Percentiles rank a stretch among this genome's conserved stretches.
Evolutionary conservation across 1,140 invertebrate genomes (phyloP).

Genomic region (Pogonus chalceus): DNA sequence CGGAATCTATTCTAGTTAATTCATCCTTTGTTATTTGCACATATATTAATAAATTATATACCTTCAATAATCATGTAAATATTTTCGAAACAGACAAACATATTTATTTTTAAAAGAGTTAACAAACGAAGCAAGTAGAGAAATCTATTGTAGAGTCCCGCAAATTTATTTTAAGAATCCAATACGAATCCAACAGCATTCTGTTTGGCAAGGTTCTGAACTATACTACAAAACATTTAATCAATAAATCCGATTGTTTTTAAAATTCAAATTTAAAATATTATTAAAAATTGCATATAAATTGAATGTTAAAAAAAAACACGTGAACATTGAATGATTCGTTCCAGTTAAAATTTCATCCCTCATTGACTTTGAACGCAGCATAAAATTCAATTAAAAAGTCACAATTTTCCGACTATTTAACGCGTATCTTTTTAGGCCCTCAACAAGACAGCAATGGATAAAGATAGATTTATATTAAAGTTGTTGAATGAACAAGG

Average conservation of each 20-base stretch:
- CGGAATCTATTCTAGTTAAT: not conserved
- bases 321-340: too few relatives aligned
- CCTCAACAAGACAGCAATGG: not conserved
- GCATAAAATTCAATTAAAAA: constrained; percentile 6
- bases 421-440: not conserved
- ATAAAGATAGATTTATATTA: not conserved
- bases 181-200: not conserved
- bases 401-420: not conserved
- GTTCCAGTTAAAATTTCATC: too few relatives aligned
- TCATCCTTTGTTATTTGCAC: not conserved
- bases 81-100: too few relatives aligned
- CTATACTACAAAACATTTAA: not conserved
- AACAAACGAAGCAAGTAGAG: not conserved
- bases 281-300: not conserved
- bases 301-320: too few relatives aligned
- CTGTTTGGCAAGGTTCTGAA: not conserved
- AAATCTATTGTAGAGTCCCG: not conserved
- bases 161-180: not conserved
- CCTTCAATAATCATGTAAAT: too few relatives aligned
- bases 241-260: not conserved
- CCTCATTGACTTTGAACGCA: not conserved
- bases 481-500: not conserved
- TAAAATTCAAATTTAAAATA: not conserved
- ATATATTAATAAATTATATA: too few relatives aligned
- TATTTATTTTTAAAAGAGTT: too few relatives aligned